Evolutionary conservation across 2,888 invertebrate genomes (phyloP), one percentile per base, ranked within the genome.

Genomic region (Tetranychus truncatus): DNA sequence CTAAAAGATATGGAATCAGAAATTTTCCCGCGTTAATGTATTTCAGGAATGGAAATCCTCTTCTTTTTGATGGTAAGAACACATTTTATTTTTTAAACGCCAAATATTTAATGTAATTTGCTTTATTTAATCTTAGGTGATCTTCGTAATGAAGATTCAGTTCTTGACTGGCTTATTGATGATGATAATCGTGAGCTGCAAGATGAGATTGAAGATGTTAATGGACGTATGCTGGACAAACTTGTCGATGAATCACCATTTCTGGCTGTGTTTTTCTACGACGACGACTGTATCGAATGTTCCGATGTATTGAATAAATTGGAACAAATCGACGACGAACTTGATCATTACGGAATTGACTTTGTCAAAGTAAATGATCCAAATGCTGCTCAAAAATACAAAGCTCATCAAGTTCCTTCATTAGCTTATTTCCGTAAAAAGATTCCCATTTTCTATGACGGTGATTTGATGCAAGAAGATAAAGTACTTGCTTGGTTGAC

Each of bases 1-100:
- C 94, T 7, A 94, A 93, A 82, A 87, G 92, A 80, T 94, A 94
- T 84, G 92, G 92, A 77, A 94, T 94, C 77, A 93, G 93, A 83
- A 94, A 93, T 74, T 94, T 91, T 83, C 94, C 94, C 1, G 93
- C 93, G 15, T 86, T 94, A 81, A 92, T 94, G 1, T 94, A 93
- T 82, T 91, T 91, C 83, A 87, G 91, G 85, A 91, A 88, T 80
- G 92, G 92, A 72, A 92, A 92, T 83, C 92, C 92, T 7, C 85
- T 92, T 65, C 83, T 92, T 8, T 92, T 90, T 81, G 92, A 92
- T 83, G 87, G 87, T 84, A 81, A 9, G 9, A 15, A 55, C 15
- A 5, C 6, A 55, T 79, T 67, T 74, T 72, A 24, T 21, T 21
- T 1, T 1, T 9, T 5, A 72, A 45, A 9, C 1, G 72, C 34